phyloP scores from a whole-genome alignment of 2,113 vertebrate species.

The Chauna torquata region DNA sequence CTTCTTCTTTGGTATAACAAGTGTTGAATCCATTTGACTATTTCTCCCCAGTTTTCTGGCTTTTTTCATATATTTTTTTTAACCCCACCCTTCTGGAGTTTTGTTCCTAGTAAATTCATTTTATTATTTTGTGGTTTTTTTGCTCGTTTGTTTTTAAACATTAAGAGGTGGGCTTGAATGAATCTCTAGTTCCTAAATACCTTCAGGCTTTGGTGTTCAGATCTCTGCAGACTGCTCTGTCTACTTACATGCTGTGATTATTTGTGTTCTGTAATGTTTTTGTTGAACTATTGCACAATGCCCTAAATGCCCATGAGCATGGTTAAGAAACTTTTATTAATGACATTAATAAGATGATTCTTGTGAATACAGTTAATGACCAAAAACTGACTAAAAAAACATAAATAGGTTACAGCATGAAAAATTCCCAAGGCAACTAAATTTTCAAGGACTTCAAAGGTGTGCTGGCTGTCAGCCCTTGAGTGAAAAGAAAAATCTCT shows the following conservation, averaged over 20 bases:
- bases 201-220: background rate
- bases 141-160: background rate
- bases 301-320: background rate
- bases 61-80: background rate
- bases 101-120: background rate
- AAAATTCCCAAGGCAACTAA: conserved; percentile 33
- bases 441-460: conserved; percentile 48
- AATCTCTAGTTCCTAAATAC: background rate
- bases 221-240: background rate
- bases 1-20: background rate
- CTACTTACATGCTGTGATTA: conserved; percentile 18
- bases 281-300: conserved; percentile 27
- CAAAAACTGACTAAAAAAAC: background rate
- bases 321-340: conserved; percentile 29
- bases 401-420: conserved; percentile 3
- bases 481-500: background rate
- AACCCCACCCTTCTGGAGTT: background rate
- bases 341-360: background rate
- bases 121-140: background rate
- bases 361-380: background rate
- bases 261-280: conserved; percentile 23
- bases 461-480: conserved; percentile 16
- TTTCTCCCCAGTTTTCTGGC: background rate
- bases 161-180: background rate
- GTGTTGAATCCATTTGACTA: background rate